phyloP scores from a whole-genome alignment of 2,113 vertebrate genomes.

The Agelaius phoeniceus region DNA sequence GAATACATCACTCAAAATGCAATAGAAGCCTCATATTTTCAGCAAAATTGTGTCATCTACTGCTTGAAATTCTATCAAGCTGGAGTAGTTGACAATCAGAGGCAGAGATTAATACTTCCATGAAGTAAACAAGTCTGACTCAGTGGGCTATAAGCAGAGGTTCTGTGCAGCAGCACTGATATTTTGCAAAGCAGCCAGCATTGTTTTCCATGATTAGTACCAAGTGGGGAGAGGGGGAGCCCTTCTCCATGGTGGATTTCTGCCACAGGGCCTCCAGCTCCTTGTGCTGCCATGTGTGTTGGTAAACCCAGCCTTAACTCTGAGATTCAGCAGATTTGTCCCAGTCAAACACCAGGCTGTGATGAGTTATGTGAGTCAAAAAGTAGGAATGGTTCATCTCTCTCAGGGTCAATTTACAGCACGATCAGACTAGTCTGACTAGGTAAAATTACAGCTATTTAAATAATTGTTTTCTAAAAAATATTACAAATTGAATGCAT shows the following conservation, averaged over 20 bases:
- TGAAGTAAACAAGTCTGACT: constrained; percentile 52
- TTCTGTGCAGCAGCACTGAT: background rate
- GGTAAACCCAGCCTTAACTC: background rate
- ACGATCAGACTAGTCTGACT: background rate
- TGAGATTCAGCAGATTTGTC: background rate
- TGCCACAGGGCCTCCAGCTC: background rate
- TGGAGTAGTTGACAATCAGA: constrained; percentile 7
- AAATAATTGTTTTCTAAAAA: background rate
- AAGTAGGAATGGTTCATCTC: background rate
- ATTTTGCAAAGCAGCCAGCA: constrained; percentile 37
- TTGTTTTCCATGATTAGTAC: background rate
- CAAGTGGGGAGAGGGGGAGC: background rate
- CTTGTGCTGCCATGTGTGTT: rapidly evolving
- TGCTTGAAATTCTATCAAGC: constrained; percentile 6
- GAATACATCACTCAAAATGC: background rate
- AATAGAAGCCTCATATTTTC: background rate
- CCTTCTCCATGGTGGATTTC: background rate
- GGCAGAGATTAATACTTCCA: background rate
- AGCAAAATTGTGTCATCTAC: constrained; percentile 13
- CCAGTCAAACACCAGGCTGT: rapidly evolving
- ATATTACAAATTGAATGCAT: background rate
- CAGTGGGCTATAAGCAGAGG: background rate
- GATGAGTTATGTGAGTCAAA: rapidly evolving
- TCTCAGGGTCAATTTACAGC: background rate
- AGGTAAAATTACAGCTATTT: background rate